phyloP scores from a whole-genome alignment of 2,888 invertebrate genomes.

The Ischnus inquisitorius region DNA sequence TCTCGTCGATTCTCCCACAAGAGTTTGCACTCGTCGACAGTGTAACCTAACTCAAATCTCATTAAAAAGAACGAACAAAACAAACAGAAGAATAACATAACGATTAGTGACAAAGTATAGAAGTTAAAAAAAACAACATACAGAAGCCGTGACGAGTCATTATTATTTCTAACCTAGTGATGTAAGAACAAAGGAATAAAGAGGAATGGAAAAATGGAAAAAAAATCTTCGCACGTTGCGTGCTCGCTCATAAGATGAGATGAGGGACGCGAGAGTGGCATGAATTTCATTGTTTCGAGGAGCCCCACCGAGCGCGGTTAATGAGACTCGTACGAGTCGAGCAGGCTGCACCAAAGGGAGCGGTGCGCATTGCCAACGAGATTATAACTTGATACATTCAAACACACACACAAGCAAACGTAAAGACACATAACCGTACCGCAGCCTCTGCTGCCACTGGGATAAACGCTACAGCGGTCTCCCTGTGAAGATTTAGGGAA shows the following conservation, averaged over 20 bases:
- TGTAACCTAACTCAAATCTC: not conserved
- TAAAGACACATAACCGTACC: not conserved
- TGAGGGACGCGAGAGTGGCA: conserved; percentile 46
- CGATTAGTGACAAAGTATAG: not conserved
- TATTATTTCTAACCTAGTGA: not conserved
- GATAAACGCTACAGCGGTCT: conserved; percentile 14
- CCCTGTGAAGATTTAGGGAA: conserved; percentile 54
- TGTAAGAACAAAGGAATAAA: not conserved
- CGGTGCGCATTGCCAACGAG: conserved; percentile 37
- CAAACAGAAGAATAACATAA: not conserved
- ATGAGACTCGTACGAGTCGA: conserved; percentile 40
- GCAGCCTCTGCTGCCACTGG: not conserved
- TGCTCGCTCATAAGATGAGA: conserved; percentile 41
- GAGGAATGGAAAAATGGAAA: not conserved
- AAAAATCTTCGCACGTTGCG: conserved; percentile 28
- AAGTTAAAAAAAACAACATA: not conserved
- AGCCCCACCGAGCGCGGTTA: conserved; percentile 14
- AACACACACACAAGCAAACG: not conserved
- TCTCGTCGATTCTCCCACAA: not conserved
- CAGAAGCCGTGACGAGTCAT: not conserved
- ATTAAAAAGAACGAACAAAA: not conserved
- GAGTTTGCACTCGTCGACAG: conserved; percentile 10
- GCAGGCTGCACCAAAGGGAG: conserved; percentile 17
- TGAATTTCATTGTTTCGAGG: conserved; percentile 57
- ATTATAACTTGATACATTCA: conserved; percentile 20